Evolutionary conservation across 2,888 invertebrate genomes (phyloP).

Genomic region (Tribolium freemani): DNA sequence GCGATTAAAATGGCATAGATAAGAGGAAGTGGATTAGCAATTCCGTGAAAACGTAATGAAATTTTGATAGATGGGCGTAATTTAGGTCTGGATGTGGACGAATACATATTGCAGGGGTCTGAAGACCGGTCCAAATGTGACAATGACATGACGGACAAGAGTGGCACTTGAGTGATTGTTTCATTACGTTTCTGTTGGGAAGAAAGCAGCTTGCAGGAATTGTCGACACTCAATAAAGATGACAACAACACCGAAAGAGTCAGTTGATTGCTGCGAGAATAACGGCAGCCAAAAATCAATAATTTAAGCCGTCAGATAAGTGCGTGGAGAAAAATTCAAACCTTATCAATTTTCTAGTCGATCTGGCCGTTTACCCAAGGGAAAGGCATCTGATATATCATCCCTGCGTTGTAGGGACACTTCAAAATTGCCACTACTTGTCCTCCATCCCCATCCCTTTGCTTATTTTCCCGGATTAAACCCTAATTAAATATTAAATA

Average conservation of each 20-base stretch:
- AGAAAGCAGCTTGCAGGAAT: constrained; percentile 44
- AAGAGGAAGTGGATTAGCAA: not conserved
- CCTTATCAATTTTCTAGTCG: constrained; percentile 55
- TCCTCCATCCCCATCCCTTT: constrained; percentile 47
- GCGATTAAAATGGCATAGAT: not conserved
- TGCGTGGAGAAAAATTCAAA: constrained; percentile 28
- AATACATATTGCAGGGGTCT: constrained; percentile 39
- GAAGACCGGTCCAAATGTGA: constrained; percentile 38
- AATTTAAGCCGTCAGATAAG: constrained; percentile 12
- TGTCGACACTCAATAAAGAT: constrained; percentile 41
- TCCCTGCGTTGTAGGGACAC: constrained; percentile 45
- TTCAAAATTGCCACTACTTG: constrained; percentile 47
- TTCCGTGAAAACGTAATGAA: constrained; percentile 9
- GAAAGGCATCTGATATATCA: constrained; percentile 48
- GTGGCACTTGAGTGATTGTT: constrained; percentile 46
- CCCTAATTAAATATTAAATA: constrained; percentile 50
- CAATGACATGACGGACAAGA: constrained; percentile 45
- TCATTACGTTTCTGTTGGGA: constrained; percentile 42
- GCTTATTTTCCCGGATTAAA: constrained; percentile 48
- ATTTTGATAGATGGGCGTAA: constrained; percentile 34
- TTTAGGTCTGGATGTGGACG: constrained; percentile 22
- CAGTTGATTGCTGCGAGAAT: not conserved
- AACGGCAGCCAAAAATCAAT: constrained; percentile 22
- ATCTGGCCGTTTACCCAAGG: constrained; percentile 56
- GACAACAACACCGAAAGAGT: constrained; percentile 27